Evolutionary conservation across 1,140 invertebrate genomes (phyloP), one percentile per base, ranked within the genome.

Genomic region (Tetramorium alpestre): DNA sequence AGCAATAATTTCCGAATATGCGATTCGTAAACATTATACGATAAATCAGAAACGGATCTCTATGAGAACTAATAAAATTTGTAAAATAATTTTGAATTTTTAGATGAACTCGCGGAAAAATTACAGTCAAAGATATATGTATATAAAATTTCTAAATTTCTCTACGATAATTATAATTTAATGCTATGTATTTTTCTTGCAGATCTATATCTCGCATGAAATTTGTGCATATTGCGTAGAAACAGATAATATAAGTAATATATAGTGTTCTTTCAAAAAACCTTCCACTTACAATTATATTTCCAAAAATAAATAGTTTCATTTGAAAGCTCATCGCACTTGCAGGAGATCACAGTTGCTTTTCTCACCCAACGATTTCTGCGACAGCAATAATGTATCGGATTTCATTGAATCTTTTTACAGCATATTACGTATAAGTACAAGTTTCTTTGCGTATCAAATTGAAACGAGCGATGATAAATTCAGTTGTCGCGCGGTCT

Each of bases 1-100:
- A 22, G 80, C 56, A 62, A 73, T 84, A 84, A 84, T 84, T 84
- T 84, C 13, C 69, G 56, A 84, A 84, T 84, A 44, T 84, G 69
- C 18, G 41, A 84, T 75, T 82, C 41, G 25, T 22, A 60, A 82
- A 82, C 18, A 73, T 82, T 73, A 47, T 58, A 47, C 3, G 33
- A 60, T 49, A 44, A 47, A 60, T 18, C 49, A 5, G 11, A 13
- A 70, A 3, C 25, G 25, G 13, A 49, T 56, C 1, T 49, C 8
- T 47, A 28, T 18, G 54, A 25, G 4, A 6, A 0, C 7, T 67
- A n/a, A 67, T 67, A 41, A 41, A 38, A 58, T n/a, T 41, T 22
- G 58, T 70, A 28, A 62, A 73, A 49, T 41, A n/a, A 25, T 25
- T 11, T 13, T 33, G 1, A 3, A 41, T 28, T 44, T 60, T 13